Percentiles rank a stretch among this genome's conserved stretches.
These are phyloP conservation scores for Willowsia nigromaculata DNA, from an alignment of 2,888 invertebrate species.

Conservation along the genomic window DNA sequence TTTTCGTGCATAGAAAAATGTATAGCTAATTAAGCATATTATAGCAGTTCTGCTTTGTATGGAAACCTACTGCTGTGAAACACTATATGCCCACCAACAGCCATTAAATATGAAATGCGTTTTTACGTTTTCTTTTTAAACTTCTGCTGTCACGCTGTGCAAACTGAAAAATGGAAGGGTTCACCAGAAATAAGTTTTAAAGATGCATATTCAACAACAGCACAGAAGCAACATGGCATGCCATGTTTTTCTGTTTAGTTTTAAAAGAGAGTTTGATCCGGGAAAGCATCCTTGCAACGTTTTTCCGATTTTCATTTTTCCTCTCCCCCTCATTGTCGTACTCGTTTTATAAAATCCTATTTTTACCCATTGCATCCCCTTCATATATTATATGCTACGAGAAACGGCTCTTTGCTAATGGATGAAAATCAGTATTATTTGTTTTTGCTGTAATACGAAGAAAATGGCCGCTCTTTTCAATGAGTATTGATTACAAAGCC, in stretches of 20 bases:
- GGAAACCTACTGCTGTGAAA: conserved; percentile 47
- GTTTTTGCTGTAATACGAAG: not conserved
- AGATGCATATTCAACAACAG: not conserved
- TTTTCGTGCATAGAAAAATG: not conserved
- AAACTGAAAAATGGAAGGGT: conserved; percentile 26
- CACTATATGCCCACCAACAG: conserved; percentile 40
- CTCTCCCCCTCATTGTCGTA: conserved; percentile 8
- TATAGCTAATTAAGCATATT: no score
- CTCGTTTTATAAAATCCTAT: conserved; percentile 41
- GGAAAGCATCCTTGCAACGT: conserved; percentile 59
- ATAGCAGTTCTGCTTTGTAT: conserved; percentile 7
- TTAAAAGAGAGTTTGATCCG: conserved; percentile 4
- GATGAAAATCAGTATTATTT: no score
- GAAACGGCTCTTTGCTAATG: no score
- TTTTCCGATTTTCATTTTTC: conserved; percentile 55
- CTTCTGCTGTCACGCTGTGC: not conserved
- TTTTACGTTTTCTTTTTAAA: not conserved
- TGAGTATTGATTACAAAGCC: no score
- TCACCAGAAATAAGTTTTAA: not conserved
- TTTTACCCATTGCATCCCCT: conserved; percentile 22
- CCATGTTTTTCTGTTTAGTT: not conserved
- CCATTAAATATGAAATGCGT: not conserved
- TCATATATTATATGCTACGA: not conserved
- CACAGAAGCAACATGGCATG: not conserved
- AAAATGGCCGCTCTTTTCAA: not conserved